Percentiles rank a stretch among this genome's conserved stretches.
Conservation (phyloP, 2,888 invertebrate genomes). For the Megamerina dolium region DNA sequence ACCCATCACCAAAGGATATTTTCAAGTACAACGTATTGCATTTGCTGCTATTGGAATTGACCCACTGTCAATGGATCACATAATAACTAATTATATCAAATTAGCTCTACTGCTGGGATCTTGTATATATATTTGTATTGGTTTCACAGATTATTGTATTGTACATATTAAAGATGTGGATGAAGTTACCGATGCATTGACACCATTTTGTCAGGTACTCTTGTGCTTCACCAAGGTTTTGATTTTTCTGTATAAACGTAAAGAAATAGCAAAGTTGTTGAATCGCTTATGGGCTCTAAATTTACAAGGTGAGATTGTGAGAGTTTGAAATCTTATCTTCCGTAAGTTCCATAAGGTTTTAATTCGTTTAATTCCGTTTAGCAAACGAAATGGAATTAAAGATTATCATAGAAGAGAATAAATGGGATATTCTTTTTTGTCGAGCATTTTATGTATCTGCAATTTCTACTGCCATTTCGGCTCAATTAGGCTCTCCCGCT, state of each 20-base stretch:
- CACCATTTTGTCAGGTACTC: constrained; percentile 15
- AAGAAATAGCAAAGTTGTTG: constrained; percentile 10
- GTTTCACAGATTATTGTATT: no score
- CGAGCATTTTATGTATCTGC: no score
- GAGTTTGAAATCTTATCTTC: not conserved
- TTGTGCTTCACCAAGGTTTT: constrained; percentile 15
- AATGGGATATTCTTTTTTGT: not conserved
- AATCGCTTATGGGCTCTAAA: not conserved
- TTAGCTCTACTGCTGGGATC: no score
- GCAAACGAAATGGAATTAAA: not conserved
- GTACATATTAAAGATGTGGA: not conserved
- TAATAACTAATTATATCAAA: not conserved
- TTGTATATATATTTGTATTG: no score
- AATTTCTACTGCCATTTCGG: no score
- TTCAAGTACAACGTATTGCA: constrained; percentile 5
- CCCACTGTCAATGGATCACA: not conserved
- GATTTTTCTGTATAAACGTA: constrained; percentile 15
- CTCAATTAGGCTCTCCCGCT: no score
- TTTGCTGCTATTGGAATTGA: constrained; percentile 9
- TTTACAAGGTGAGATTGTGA: not conserved
- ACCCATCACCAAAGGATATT: constrained; percentile 5
- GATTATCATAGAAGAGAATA: not conserved
- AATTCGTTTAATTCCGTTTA: not conserved
- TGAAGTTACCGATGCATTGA: constrained; percentile 16
- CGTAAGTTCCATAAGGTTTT: not conserved